Base-by-base conservation (phyloP, 2,113 vertebrate genomes). In the Trochalopteron elliotii region DNA sequence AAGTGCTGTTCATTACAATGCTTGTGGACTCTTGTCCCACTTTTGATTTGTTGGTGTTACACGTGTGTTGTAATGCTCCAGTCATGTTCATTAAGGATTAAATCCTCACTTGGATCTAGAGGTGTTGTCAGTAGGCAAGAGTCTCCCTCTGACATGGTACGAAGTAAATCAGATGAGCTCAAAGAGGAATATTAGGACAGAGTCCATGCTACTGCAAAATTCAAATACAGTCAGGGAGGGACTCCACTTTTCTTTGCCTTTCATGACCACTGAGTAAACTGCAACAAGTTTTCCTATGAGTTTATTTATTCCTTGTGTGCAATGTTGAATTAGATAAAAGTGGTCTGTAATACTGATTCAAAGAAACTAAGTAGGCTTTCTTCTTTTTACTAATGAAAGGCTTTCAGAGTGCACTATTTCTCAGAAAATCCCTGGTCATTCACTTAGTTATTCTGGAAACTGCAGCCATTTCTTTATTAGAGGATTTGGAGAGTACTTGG, bases 91-190 rank as follows among this genome's bases (percentile, higher is more conserved):
- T 52, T 52, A 89, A 94, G 59, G 65, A 80, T 37, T 90, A 93
- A 88, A 93, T 69, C 47, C 85, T 92, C 60, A 28, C 64, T 86
- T 93, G n/a, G 37, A 89, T 77, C 37, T 78, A 87, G 52, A 92
- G 44, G 79, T 86, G 75, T n/a, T 93, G 79, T 63, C 82, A 91
- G 56, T 74, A 84, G 44, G 65, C 79, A 83, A 33, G 39, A 93
- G 85, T 68, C 55, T 90, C 56, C 40, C 50, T 44, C 45, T 92
- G 88, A 83, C 86, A 88, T 9, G 4, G 44, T 49, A 83, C 70
- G 83, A 90, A 95, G 59, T 86, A 90, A 95, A 97, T 86, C 68
- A 96, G 52, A 74, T 86, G 76, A 95, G 40, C 93, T 93, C 86
- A 92, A 35, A 81, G n/a, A 90, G 18, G 37, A 85, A 52, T 47